Conservation (phyloP, 1,140 invertebrate species). For the Drosophila setifemur region DNA sequence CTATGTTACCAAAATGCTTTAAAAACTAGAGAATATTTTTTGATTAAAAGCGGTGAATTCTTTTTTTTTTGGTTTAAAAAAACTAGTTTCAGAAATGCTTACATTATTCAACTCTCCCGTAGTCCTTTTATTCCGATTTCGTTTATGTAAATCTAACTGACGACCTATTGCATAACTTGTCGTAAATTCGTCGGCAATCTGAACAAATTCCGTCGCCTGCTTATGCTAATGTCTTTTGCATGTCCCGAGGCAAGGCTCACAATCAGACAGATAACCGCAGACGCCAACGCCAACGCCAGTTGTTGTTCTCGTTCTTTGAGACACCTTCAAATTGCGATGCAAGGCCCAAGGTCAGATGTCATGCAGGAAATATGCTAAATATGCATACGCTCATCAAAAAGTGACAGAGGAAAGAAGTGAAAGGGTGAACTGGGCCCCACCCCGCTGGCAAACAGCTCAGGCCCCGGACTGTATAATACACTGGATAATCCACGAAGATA, state of each 20-base stretch:
- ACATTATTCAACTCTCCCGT: neutral
- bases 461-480: neutral
- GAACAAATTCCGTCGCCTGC: conserved; percentile 34
- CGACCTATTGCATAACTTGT: conserved; percentile 53
- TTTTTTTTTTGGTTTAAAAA: no score
- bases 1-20: no score
- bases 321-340: no score
- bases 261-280: conserved; percentile 18
- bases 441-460: conserved; percentile 20
- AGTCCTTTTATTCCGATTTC: conserved; percentile 6
- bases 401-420: neutral
- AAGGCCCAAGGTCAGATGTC: conserved; percentile 55
- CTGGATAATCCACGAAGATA: neutral
- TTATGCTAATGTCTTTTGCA: conserved; percentile 57
- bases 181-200: conserved; percentile 51
- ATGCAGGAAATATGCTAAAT: conserved; percentile 61
- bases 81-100: no score
- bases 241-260: conserved; percentile 32
- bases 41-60: no score
- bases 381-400: conserved; percentile 22
- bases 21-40: neutral
- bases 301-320: neutral
- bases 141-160: conserved; percentile 30
- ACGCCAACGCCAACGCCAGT: conserved; percentile 10
- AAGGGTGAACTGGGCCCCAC: neutral